These are phyloP conservation scores for Protophormia terraenovae DNA, from an alignment of 2,888 invertebrate genomes.

Conservation along the genomic window DNA sequence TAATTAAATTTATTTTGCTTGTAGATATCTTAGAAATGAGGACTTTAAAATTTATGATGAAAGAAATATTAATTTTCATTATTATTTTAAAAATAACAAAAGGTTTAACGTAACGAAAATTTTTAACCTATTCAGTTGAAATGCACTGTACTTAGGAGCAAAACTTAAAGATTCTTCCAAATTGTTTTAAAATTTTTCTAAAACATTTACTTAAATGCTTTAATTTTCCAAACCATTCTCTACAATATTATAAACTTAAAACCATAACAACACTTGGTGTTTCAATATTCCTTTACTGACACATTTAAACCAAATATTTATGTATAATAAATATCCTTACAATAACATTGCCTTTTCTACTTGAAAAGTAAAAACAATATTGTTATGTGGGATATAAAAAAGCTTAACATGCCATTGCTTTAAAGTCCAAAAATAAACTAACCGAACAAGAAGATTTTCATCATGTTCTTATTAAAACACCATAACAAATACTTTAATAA, in stretches of 20 bases:
- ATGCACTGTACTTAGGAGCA: too few relatives aligned
- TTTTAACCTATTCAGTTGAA: too few relatives aligned
- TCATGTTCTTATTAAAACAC: neutral
- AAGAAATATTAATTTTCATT: too few relatives aligned
- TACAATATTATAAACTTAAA: neutral
- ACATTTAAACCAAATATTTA: neutral
- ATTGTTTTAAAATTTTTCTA: neutral
- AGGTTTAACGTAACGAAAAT: too few relatives aligned
- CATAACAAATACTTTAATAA: slow-evolving; percentile 18
- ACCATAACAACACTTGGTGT: neutral
- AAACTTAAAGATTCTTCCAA: too few relatives aligned
- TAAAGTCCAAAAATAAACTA: neutral
- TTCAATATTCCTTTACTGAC: neutral
- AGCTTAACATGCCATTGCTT: neutral
- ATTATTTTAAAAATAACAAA: too few relatives aligned
- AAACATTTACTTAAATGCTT: neutral
- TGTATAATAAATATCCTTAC: neutral
- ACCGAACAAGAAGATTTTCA: neutral
- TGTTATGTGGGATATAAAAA: neutral
- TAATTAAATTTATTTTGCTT: too few relatives aligned
- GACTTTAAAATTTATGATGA: too few relatives aligned
- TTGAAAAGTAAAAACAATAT: neutral
- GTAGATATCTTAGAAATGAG: too few relatives aligned
- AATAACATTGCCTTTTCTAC: neutral
- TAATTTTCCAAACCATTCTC: neutral